These are phyloP conservation scores for Pseudomyrmex dendroicus DNA, from an alignment of 1,140 invertebrate genomes.

Conservation along the genomic window DNA sequence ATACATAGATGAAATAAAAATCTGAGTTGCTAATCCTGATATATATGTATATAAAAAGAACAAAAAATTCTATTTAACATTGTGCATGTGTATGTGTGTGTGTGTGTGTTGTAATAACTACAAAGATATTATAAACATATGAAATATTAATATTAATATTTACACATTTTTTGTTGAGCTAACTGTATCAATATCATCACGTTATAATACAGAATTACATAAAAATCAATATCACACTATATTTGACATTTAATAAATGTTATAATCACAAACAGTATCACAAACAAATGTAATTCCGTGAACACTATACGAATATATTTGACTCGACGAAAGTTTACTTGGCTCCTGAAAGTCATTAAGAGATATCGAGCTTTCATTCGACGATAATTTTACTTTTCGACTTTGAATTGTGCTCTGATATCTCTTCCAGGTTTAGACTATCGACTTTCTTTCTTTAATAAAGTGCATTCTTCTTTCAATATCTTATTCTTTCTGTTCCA, in stretches of 20 bases:
- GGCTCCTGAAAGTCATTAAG: neutral
- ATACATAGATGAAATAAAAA: conserved; percentile 28
- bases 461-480: conserved; percentile 65
- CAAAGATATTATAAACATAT: neutral
- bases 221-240: neutral
- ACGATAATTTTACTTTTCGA: conserved; percentile 73
- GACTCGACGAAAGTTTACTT: conserved; percentile 14
- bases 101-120: neutral
- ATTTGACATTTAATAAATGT: neutral
- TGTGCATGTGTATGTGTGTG: no score
- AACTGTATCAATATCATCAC: neutral
- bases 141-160: neutral
- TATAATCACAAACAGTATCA: neutral
- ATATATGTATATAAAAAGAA: neutral
- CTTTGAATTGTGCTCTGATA: conserved; percentile 64
- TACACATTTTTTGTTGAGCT: neutral
- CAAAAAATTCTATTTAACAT: neutral
- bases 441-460: conserved; percentile 54
- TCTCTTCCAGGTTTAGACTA: conserved; percentile 50
- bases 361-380: conserved; percentile 19
- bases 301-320: no score
- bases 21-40: neutral
- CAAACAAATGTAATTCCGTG: neutral
- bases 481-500: conserved; percentile 49
- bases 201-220: neutral